Conservation (phyloP, 2,888 invertebrate species). For the Fragum whitleyi region DNA sequence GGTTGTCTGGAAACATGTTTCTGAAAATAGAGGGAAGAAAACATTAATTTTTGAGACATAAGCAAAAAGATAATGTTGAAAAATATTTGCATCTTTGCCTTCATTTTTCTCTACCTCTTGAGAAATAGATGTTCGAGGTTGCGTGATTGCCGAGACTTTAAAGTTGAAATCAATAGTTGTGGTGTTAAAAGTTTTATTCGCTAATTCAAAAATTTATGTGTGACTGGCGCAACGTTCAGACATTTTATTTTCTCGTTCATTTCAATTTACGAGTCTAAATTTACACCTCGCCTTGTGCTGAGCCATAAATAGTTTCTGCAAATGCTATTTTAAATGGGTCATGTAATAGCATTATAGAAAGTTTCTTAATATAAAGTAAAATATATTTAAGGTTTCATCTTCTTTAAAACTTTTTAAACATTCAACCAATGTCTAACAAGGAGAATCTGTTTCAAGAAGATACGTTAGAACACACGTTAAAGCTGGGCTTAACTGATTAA, state of each 20-base stretch:
- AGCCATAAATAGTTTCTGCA: neutral
- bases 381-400: too few relatives aligned
- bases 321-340: neutral
- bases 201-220: constrained; percentile 3
- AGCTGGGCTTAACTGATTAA: too few relatives aligned
- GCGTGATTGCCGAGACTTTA: neutral
- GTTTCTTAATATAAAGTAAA: neutral
- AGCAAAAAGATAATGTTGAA: too few relatives aligned
- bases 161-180: neutral
- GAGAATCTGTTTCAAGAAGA: too few relatives aligned
- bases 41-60: neutral
- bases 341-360: neutral
- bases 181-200: constrained; percentile 6
- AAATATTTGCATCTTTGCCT: too few relatives aligned
- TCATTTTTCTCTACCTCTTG: neutral
- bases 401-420: too few relatives aligned
- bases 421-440: too few relatives aligned
- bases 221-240: neutral
- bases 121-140: neutral
- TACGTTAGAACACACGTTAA: too few relatives aligned
- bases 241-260: constrained; percentile 14
- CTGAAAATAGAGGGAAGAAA: constrained; percentile 64
- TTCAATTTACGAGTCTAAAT: constrained; percentile 2
- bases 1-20: constrained; percentile 79
- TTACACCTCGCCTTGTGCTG: neutral